These are phyloP conservation scores for Drosophila auraria DNA, from an alignment of 1,140 invertebrate species.

Conservation along the genomic window DNA sequence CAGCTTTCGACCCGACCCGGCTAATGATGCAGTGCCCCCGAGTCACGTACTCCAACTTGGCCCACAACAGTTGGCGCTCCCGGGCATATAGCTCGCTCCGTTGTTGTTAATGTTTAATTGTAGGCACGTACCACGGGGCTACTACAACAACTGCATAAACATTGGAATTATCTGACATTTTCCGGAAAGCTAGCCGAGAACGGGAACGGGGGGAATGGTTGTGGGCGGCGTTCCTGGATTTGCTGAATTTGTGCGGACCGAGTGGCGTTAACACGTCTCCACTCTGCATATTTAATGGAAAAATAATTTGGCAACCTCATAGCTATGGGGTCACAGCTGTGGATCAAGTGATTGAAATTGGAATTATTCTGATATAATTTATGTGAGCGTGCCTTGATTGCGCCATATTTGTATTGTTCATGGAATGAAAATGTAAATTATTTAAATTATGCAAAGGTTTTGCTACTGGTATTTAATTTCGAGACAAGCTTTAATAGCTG, in stretches of 20 bases:
- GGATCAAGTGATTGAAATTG: conserved; percentile 34
- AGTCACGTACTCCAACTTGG: conserved; percentile 70
- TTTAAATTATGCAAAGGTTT: conserved; percentile 7
- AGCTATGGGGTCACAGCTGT: conserved; percentile 20
- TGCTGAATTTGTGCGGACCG: not conserved
- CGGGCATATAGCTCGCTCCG: conserved; percentile 13
- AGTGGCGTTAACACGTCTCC: conserved; percentile 25
- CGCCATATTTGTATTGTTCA: not conserved
- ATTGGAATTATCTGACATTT: conserved; percentile 55
- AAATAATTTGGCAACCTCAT: conserved; percentile 42
- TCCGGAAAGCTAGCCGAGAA: not conserved
- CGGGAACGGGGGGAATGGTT: not conserved
- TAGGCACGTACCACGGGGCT: conserved; percentile 66
- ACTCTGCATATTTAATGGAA: conserved; percentile 44
- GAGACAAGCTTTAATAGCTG: not conserved
- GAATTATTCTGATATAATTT: conserved; percentile 29
- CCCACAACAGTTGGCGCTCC: conserved; percentile 57
- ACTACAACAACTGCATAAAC: conserved; percentile 73
- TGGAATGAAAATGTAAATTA: not conserved
- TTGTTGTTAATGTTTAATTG: conserved; percentile 79
- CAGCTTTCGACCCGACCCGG: conserved; percentile 21
- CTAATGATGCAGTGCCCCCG: conserved; percentile 74
- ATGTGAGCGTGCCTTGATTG: conserved; percentile 13
- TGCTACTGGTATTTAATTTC: not conserved
- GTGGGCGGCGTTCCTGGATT: conserved; percentile 13